Evolutionary conservation across 2,113 vertebrate genomes (phyloP).

Genomic region (Kobus ellipsiprymnus): DNA sequence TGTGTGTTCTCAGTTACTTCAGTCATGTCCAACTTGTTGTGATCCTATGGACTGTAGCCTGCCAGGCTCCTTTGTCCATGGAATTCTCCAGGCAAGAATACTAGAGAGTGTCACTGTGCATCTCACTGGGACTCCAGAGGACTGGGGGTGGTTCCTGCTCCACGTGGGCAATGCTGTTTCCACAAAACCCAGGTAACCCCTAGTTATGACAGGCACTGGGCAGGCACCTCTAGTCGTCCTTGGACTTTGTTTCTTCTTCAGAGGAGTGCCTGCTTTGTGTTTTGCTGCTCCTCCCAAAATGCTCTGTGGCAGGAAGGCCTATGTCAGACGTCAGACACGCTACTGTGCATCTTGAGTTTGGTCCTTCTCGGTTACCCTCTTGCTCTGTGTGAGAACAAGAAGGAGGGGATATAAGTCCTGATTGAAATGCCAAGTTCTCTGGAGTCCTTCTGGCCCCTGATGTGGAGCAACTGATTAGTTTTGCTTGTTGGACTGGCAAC

Average conservation of each 20-base stretch:
- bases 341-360: neutral
- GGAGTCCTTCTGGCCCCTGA: neutral
- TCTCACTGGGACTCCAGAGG: neutral
- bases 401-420: neutral
- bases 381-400: fast-evolving
- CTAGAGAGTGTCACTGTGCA: neutral
- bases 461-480: neutral
- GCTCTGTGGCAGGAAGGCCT: neutral
- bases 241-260: neutral
- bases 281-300: neutral
- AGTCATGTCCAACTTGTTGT: neutral
- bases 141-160: fast-evolving
- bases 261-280: fast-evolving
- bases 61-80: neutral
- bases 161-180: fast-evolving
- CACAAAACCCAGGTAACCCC: neutral
- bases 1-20: neutral
- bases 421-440: neutral
- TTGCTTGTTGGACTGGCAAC: neutral
- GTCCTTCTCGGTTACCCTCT: fast-evolving
- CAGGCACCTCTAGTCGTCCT: fast-evolving
- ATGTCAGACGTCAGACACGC: fast-evolving
- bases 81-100: neutral
- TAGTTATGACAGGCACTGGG: fast-evolving
- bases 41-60: neutral